Conservation (phyloP, 2,113 vertebrate genomes). For the Capricornis sumatraensis region DNA sequence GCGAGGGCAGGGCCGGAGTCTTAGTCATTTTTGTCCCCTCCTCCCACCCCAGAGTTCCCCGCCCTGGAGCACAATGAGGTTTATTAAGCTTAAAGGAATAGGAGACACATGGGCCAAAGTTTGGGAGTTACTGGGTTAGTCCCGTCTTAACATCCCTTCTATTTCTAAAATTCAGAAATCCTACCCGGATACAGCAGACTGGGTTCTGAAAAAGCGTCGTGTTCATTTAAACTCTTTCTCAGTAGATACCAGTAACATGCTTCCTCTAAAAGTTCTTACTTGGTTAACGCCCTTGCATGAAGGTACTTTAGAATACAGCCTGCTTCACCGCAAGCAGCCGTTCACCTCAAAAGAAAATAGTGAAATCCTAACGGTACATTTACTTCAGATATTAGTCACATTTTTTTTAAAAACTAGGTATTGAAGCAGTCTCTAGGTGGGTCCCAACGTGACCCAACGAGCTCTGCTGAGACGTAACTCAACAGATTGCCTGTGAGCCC, state of each 20-base stretch:
- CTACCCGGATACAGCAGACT: rapidly evolving
- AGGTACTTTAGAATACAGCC: too few relatives aligned
- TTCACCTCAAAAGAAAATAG: background rate
- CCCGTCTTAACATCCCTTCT: background rate
- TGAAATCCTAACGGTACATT: background rate
- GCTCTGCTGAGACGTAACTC: rapidly evolving
- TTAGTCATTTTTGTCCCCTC: background rate
- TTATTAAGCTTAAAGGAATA: background rate
- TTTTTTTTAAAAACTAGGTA: background rate
- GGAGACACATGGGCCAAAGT: rapidly evolving
- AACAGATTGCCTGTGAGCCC: too few relatives aligned
- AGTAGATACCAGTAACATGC: rapidly evolving
- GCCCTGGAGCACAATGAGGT: rapidly evolving
- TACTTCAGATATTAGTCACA: background rate
- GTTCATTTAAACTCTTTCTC: background rate
- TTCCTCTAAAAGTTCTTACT: background rate
- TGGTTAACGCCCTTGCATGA: rapidly evolving
- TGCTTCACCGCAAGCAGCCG: background rate
- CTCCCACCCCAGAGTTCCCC: background rate
- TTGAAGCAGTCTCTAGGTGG: background rate
- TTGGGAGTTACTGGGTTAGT: background rate
- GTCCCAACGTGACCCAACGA: background rate
- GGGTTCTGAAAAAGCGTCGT: background rate
- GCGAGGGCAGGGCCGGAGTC: background rate
- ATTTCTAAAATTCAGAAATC: background rate